Conservation (phyloP, 2,888 invertebrate genomes). For the Ptycholaimellus sp. region DNA sequence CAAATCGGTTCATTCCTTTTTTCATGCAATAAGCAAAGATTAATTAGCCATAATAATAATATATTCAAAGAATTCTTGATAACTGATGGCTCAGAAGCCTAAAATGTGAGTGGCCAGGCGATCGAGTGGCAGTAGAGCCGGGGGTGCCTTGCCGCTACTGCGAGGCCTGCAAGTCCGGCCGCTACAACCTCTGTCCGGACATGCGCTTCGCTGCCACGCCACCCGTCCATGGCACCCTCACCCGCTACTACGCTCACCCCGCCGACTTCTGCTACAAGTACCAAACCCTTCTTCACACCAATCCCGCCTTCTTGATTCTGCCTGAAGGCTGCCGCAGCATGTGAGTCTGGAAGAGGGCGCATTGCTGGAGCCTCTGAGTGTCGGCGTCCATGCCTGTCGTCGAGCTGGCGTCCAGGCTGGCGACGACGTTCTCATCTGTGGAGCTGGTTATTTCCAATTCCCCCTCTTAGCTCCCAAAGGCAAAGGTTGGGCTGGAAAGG, state of each 20-base stretch:
- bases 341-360: conserved; percentile 78
- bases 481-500: conserved; percentile 30
- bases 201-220: conserved; percentile 83
- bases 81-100: too few relatives aligned
- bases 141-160: conserved; percentile 59
- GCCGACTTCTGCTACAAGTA: conserved; percentile 36
- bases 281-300: conserved; percentile 4
- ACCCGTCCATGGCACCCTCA: conserved; percentile 64
- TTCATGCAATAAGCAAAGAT: background rate
- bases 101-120: conserved; percentile 8
- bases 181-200: conserved; percentile 67
- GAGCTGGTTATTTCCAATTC: conserved; percentile 17
- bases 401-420: conserved; percentile 51
- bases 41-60: too few relatives aligned
- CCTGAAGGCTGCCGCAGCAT: conserved; percentile 53
- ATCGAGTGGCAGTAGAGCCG: conserved; percentile 34
- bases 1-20: background rate
- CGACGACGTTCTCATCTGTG: conserved; percentile 27
- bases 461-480: background rate
- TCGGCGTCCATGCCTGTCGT: conserved; percentile 73
- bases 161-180: conserved; percentile 56
- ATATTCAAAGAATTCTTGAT: too few relatives aligned
- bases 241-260: conserved; percentile 61
- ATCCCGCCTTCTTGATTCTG: too few relatives aligned
- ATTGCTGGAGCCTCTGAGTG: conserved; percentile 66